Base-by-base conservation (phyloP, 2,888 invertebrate genomes). In the Podotricha telesiphe region DNA sequence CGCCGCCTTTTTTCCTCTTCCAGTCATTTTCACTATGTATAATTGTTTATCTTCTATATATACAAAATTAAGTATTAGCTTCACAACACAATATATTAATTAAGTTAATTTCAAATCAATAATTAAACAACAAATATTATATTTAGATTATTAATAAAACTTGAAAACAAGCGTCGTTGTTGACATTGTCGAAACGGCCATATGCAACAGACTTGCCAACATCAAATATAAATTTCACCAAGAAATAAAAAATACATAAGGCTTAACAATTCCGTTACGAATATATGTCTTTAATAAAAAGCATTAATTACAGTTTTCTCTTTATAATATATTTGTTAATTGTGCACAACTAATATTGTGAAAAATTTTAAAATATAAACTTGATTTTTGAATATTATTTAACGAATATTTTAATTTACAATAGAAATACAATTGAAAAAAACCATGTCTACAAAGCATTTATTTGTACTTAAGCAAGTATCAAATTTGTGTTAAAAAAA, bases 1-100 rank as follows among this genome's bases (percentile, higher is more conserved):
- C 34, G 82, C 87, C 55, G 86, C 81, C 75, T 91, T 93, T 76
- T 86, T 88, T 13, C 75, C 88, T 79, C 84, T 82, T 37, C 85
- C 89, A 73, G 83, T 80, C 91, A 91, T 91, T 74, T 73, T 75
- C 55, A 53, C 50, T 48, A n/a, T 7, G 48, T 59, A 62, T 50
- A 58, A 42, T 68, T 51, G 45, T n/a, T 45, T 55, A 48, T 51
- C 59, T 34, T 42, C 47, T 65, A 40, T 51, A 58, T 28, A 62
- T 48, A 58, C 55, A 59, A 48, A 40, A 56, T 58, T 68, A 58
- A 62, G 51, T 53, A 53, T 51, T 63, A 56, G 15, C 7, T 50
- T 47, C 53, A 67, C 61, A 62, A 62, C 50, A 47, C 47, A 28
- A 8, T 11, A 61, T 2, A 28, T 28, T 45, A 20, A 47, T 19